Base-by-base conservation (phyloP, 2,888 invertebrate species). In the Lithophane semibrunnea region DNA sequence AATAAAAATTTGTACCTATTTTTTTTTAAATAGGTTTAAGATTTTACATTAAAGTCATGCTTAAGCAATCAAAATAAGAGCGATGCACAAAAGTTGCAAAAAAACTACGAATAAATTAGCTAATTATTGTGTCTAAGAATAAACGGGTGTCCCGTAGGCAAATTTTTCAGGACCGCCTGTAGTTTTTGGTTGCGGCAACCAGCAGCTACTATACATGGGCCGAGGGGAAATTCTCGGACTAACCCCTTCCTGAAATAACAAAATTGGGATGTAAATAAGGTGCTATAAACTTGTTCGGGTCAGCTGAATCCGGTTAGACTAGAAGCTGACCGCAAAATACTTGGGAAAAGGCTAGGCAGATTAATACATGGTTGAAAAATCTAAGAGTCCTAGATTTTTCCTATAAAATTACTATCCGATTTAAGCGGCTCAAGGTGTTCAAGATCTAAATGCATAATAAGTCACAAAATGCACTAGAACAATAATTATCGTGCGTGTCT, bases 211-310 rank as follows among this genome's bases (percentile, higher is more conserved):
- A 95, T 92, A 73, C 96, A 96, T 0, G 85, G 84, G 0, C 96
- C 95, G 0, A 73, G 64, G 0, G 93, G 92, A 65, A 86, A 94
- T 0, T 92, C 91, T 0, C 96, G 91, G 0, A 96, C 95, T n/a
- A 89, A 83, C 3, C 91, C 90, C 64, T 77, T 91, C 64, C 96
- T 96, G 90, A 52, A 94, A 93, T 12, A 54, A 42, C 5, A 18
- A 73, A 74, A n/a, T n/a, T 24, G 0, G 3, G 2, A 9, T 70
- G 0, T 49, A 18, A 29, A 8, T 24, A 24, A 3, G n/a, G 1
- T n/a, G n/a, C n/a, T 54, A 21, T 52, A 52, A 2, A 49, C 49
- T 49, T 18, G 52, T 52, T 52, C 8, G 52, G 18, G 52, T 52
- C 1, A 7, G 8, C 18, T 18, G 52, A 18, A 52, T 18, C 3